Conservation (phyloP, 2,888 invertebrate genomes). For the Plemyria rubiginata region DNA sequence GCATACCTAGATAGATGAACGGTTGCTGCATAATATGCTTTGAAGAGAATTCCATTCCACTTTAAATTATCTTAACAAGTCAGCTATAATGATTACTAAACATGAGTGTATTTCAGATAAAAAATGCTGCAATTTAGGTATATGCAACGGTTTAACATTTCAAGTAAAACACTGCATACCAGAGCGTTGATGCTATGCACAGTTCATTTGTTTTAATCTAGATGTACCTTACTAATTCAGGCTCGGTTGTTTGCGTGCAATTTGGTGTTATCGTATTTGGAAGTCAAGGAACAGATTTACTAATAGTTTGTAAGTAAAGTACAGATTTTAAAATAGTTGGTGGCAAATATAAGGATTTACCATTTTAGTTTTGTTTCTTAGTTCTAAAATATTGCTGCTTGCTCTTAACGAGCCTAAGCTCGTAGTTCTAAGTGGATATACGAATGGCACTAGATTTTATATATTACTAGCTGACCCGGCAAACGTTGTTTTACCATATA, state of each 20-base stretch:
- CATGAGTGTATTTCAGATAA: too few species aligned
- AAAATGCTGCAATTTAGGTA: too few species aligned
- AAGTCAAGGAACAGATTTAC: conserved; percentile 28
- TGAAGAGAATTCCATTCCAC: not conserved
- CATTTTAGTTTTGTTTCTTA: not conserved
- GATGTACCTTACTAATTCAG: conserved; percentile 8
- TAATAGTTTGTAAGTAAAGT: conserved; percentile 32
- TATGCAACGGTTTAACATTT: too few species aligned
- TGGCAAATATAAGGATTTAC: not conserved
- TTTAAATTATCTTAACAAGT: not conserved
- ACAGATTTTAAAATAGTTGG: conserved; percentile 17
- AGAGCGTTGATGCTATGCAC: not conserved
- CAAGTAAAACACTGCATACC: too few species aligned
- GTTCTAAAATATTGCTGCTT: too few species aligned
- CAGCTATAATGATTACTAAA: too few species aligned
- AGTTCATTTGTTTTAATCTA: not conserved
- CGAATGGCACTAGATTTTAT: too few species aligned
- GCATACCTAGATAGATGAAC: conserved; percentile 5
- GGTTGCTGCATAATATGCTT: not conserved
- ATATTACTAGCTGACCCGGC: too few species aligned
- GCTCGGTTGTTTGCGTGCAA: conserved; percentile 35
- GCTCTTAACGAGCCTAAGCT: too few species aligned
- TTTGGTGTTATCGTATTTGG: conserved; percentile 38
- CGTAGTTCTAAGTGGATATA: too few species aligned
- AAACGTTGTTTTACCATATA: too few species aligned